A percentile compares a stretch with the other conserved stretches of the same genome.
These are phyloP conservation scores for Lingula anatina DNA, from an alignment of 2,888 invertebrate genomes.

Conservation along the genomic window DNA sequence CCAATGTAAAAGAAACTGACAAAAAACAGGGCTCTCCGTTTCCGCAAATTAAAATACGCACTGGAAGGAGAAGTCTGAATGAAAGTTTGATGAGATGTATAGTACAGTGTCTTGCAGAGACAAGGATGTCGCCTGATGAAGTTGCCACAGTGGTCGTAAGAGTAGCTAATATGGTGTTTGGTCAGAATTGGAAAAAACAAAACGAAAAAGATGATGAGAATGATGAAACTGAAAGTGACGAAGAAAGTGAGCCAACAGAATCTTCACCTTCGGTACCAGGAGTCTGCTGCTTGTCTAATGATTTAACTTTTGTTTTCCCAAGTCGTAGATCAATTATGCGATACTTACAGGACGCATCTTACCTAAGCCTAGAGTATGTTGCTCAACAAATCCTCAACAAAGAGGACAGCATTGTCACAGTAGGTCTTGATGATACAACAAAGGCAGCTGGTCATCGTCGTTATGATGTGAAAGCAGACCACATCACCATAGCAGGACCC, in stretches of 20 bases:
- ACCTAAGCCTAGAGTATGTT: not conserved
- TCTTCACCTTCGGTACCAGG: no score
- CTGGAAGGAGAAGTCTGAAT: not conserved
- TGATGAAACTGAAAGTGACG: not conserved
- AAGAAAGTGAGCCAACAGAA: not conserved
- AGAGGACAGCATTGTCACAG: not conserved
- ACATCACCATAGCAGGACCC: conserved; percentile 1
- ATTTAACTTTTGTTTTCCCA: not conserved
- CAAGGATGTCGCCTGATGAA: not conserved
- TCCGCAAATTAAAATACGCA: not conserved
- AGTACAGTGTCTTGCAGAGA: not conserved
- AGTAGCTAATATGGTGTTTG: not conserved
- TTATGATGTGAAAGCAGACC: conserved; percentile 3
- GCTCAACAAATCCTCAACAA: not conserved
- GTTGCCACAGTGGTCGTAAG: not conserved
- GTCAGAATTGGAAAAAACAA: not conserved
- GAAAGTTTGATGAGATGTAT: conserved; percentile 1
- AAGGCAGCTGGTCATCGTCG: conserved; percentile 1
- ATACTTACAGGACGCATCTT: not conserved
- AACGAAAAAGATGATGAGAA: not conserved
- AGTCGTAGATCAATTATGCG: not conserved
- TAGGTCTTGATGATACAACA: conserved; percentile 2
- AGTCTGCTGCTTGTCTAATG: no score
- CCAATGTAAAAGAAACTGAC: no score
- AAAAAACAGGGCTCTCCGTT: not conserved